A percentile compares a stretch with the other conserved stretches of the same genome.
Conservation (phyloP, 1,140 invertebrate species). For the Aporrectodea caliginosa region DNA sequence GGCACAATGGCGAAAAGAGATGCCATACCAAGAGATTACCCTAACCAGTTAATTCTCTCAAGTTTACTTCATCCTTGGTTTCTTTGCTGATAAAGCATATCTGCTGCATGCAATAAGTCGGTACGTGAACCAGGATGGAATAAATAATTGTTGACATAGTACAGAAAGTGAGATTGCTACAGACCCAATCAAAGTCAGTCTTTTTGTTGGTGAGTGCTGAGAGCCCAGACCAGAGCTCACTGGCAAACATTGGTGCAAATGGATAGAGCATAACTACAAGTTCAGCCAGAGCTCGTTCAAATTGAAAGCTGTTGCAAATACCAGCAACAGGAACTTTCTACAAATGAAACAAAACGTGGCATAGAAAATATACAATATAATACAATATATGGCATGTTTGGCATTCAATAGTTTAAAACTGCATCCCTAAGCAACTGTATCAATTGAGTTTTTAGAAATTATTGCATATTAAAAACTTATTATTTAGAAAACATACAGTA, state of each 20-base stretch:
- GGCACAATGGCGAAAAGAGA: too few species aligned
- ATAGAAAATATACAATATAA: background rate
- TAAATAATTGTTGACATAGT: too few species aligned
- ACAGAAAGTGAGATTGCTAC: too few species aligned
- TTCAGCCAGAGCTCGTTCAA: conserved; percentile 69
- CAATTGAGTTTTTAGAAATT: background rate
- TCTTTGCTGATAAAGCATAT: too few species aligned
- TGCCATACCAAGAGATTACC: too few species aligned
- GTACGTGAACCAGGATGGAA: too few species aligned
- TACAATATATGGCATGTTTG: background rate
- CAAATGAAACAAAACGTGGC: conserved; percentile 25
- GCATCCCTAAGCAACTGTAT: too few species aligned
- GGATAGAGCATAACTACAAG: conserved; percentile 81
- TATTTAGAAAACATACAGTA: background rate
- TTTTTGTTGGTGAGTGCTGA: conserved; percentile 37
- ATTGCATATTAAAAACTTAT: background rate
- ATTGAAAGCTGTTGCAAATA: conserved; percentile 66
- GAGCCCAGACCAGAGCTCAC: conserved; percentile 81
- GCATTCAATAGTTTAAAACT: background rate
- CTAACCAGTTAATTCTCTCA: too few species aligned
- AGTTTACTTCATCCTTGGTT: too few species aligned
- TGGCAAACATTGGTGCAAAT: conserved; percentile 81
- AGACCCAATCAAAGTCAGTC: conserved; percentile 21
- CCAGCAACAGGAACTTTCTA: conserved; percentile 48
- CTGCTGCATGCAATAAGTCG: too few species aligned